A percentile compares a stretch with the other conserved stretches of the same genome.
Evolutionary conservation across 1,140 invertebrate genomes (phyloP).

Genomic region (Calosoma granatense): DNA sequence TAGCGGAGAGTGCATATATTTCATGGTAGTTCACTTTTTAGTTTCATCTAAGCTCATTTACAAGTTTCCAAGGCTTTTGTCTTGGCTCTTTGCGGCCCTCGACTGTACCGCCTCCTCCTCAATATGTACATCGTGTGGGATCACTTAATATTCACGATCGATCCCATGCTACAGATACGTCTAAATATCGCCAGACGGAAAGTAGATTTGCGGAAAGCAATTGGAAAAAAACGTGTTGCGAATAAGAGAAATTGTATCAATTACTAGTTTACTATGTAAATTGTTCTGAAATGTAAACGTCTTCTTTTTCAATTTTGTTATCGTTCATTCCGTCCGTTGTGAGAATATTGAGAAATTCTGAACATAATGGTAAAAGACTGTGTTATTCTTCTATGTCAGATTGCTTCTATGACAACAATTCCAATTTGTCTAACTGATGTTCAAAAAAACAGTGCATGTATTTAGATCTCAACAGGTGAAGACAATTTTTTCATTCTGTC

Average conservation of each 20-base stretch:
- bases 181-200: not conserved
- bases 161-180: not conserved
- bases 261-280: too few species aligned
- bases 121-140: not conserved
- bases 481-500: too few species aligned
- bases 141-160: constrained; percentile 8
- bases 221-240: not conserved
- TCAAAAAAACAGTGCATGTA: too few species aligned
- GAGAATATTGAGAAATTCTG: too few species aligned
- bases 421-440: too few species aligned
- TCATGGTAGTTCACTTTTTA: not conserved
- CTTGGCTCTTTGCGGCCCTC: not conserved
- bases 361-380: too few species aligned
- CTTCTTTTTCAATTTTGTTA: too few species aligned
- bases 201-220: not conserved
- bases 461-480: too few species aligned
- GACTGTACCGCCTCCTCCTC: not conserved
- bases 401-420: too few species aligned
- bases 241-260: not conserved
- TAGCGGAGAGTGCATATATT: not conserved
- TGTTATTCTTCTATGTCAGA: too few species aligned
- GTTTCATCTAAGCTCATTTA: not conserved
- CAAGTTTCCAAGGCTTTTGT: not conserved
- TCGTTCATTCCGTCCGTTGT: too few species aligned
- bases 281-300: too few species aligned